Conservation (phyloP, 2,797 vertebrate species). For the Coregonus suidteri region DNA sequence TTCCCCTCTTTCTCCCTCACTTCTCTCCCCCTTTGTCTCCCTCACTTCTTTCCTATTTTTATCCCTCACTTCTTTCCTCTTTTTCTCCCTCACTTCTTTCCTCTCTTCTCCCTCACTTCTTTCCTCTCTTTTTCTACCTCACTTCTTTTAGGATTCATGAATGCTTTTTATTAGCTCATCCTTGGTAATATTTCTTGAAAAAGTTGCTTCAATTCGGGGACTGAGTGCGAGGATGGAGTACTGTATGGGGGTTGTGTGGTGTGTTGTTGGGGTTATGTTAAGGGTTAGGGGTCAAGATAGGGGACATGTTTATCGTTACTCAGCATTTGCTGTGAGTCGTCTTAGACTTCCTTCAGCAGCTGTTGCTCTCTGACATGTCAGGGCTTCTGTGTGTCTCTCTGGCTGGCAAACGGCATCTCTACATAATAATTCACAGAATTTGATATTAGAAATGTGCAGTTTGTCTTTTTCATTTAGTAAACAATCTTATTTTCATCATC, state of each 20-base stretch:
- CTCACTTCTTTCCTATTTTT: not conserved
- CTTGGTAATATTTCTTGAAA: not conserved
- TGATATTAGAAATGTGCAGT: too few species aligned
- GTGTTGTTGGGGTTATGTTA: not conserved
- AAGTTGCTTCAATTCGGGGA: not conserved
- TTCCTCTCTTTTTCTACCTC: not conserved
- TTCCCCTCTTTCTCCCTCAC: accelerated
- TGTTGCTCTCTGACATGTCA: too few species aligned
- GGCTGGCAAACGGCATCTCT: too few species aligned
- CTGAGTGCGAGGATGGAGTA: not conserved
- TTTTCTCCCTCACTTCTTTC: too few species aligned
- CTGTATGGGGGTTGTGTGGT: not conserved
- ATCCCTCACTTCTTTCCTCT: not conserved
- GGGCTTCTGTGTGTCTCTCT: too few species aligned
- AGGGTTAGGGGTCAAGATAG: not conserved
- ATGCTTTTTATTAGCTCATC: not conserved
- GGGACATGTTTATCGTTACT: too few species aligned
- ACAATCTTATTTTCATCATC: too few species aligned
- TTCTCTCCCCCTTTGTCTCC: not conserved
- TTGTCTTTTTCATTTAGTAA: too few species aligned
- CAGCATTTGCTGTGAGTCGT: not conserved
- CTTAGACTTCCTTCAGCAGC: too few species aligned
- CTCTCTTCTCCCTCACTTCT: accelerated
- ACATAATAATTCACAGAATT: not conserved
- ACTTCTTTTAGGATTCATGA: not conserved